Evolutionary conservation across 2,888 invertebrate species (phyloP), one percentile per base, ranked within the genome.

Genomic region (Elgonia sp.): DNA sequence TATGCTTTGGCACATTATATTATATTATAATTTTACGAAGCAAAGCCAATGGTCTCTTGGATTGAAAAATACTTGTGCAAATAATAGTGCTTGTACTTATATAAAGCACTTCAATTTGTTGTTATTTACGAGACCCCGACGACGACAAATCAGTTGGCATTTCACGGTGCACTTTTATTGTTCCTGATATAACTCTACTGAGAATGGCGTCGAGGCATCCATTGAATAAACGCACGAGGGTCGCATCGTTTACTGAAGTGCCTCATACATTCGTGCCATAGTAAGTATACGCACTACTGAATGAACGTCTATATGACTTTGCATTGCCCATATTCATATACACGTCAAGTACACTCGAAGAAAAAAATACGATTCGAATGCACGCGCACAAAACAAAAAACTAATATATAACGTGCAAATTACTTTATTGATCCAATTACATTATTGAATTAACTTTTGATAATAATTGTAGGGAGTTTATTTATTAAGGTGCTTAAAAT

Each of bases 161-260:
- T 86, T 89, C 76, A 84, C 67, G 63, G 84, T 69, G 81, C 86
- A 86, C 83, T 86, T 86, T 86, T 81, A 84, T 88, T 88, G 86
- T 88, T 86, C 82, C 57, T 57, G 79, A 63, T 83, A 88, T 84
- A 82, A 86, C 70, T 81, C 86, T 82, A 60, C 79, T 83, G 75
- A 88, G 85, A 86, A 85, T 77, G 79, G 69, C 88, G 83, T 79
- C 79, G 82, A 88, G 88, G 77, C 76, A 79, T 84, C 83, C 88
- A 88, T 88, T 88, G 88, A 88, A 73, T 83, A 83, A 85, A 79
- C 88, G 85, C 65, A 63, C 79, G 76, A 85, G 88, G 85, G 88
- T 85, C 88, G 88, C 82, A 77, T 82, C 88, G 85, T 88, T 88
- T 88, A 83, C 77, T 77, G 69, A 85, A 85, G 88, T 79, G 73